Base-by-base conservation (phyloP, 2,113 vertebrate species). In the Cromileptes altivelis region DNA sequence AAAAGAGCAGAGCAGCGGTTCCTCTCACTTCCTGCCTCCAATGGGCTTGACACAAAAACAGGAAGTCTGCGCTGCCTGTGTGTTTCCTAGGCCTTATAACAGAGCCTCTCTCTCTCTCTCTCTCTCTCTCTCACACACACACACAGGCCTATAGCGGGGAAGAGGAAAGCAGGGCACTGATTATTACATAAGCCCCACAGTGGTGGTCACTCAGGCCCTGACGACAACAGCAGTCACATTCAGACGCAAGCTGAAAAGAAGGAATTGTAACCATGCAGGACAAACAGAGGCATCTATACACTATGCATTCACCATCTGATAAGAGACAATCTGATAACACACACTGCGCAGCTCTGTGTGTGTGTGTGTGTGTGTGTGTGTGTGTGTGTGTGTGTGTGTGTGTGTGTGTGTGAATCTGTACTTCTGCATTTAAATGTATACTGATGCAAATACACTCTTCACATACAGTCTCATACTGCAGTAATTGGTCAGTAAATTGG, bases 21-120 rank as follows among this genome's bases (percentile, higher is more conserved):
- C 72, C 80, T 88, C 82, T 87, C 81, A 89, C 85, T 91, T 93
- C 92, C 91, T 93, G 89, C 81, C 87, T 89, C 86, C 85, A 78
- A 30, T 86, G 64, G 85, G 79, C 52, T 83, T 70, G 21, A 81
- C 67, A 85, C 85, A 89, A 93, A 92, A 93, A 93, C 91, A 93
- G 92, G 94, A 94, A 93, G 88, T 88, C 64, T 80, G 86, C 50
- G 72, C 60, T 88, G 87, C 82, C 80, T 86, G 68, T 92, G 86
- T 78, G 80, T 82, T 92, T 93, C 89, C 91, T 87, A 74, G 75
- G 56, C 79, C 72, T 82, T 77, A 52, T 70, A 84, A 86, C 84
- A 71, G 60, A 75, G 61, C 53, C 52, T 61, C 50, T 60, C 40
- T 75, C 75, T 60, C 42, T 85, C 80, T 70, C 40, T 53, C 0